These are phyloP conservation scores for Columba janthina DNA, from an alignment of 2,113 vertebrate genomes.

Conservation along the genomic window DNA sequence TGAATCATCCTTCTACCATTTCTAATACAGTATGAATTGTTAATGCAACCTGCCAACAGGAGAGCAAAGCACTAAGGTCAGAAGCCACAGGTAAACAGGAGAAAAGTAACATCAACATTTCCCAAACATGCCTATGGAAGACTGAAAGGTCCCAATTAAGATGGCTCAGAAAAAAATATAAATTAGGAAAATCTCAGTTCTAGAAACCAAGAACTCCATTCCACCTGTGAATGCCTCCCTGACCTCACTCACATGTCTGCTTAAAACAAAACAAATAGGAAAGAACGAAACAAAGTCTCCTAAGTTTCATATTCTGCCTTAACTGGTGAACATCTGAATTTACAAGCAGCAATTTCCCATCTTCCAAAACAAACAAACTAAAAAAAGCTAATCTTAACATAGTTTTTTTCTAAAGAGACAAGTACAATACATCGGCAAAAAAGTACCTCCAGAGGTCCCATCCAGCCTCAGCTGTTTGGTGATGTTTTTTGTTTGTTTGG, in stretches of 20 bases:
- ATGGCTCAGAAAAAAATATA: neutral
- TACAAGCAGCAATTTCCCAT: neutral
- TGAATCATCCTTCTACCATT: neutral
- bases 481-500: neutral
- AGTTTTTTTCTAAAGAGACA: neutral
- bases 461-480: neutral
- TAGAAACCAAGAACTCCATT: neutral
- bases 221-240: neutral
- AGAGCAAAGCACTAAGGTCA: neutral
- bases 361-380: neutral
- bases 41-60: neutral
- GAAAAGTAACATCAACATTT: neutral
- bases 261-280: neutral
- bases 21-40: neutral
- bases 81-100: neutral
- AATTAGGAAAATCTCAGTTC: neutral
- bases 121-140: neutral
- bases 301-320: neutral
- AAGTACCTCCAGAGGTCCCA: neutral
- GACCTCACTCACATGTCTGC: neutral
- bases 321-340: neutral
- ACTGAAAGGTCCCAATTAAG: neutral
- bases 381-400: neutral
- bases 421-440: neutral
- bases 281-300: neutral